Base-by-base conservation (phyloP, 1,140 invertebrate genomes). In the Sitophilus oryzae region DNA sequence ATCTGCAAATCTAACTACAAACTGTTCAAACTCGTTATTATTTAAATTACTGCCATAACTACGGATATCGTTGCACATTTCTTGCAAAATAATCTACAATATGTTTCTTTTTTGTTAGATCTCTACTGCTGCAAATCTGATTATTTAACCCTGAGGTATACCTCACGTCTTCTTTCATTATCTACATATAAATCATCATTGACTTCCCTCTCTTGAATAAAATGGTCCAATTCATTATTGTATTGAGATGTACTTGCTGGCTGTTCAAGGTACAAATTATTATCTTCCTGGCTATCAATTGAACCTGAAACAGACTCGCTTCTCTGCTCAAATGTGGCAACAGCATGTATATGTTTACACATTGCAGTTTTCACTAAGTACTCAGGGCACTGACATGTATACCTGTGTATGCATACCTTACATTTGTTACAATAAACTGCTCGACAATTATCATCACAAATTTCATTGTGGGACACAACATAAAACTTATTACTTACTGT, bases 371-470 rank as follows among this genome's bases (percentile, higher is more conserved):
- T 40, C 11, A 40, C 34, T 18, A 8, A 20, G 37, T 50, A 16
- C n/a, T 36, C 14, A n/a, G 47, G 19, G 25, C 15, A 50, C 10
- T 48, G 3, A 36, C 46, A 48, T 14, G 9, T 18, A 15, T 36
- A 48, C 11, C 34, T 36, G 38, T 48, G 46, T 38, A 48, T 8
- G 38, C 46, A 48, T 38, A 50, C 16, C 19, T 40, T 50, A 19
- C 47, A 50, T 50, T 42, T 14, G 34, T 50, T 15, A 40, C 47
- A 50, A 50, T 50, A 50, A 21, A 11, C 30, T 18, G 47, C 16
- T 40, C 47, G 34, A 22, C 30, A 43, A 9, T 40, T 20, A n/a
- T 18, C 47, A 50, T 50, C 47, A 50, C 47, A 50, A 11, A 40
- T 22, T 40, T 50, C 47, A 50, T 40, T 50, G 14, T 3, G 25